Evolutionary conservation across 2,113 vertebrate species (phyloP).

Genomic region (Arizona elegans): DNA sequence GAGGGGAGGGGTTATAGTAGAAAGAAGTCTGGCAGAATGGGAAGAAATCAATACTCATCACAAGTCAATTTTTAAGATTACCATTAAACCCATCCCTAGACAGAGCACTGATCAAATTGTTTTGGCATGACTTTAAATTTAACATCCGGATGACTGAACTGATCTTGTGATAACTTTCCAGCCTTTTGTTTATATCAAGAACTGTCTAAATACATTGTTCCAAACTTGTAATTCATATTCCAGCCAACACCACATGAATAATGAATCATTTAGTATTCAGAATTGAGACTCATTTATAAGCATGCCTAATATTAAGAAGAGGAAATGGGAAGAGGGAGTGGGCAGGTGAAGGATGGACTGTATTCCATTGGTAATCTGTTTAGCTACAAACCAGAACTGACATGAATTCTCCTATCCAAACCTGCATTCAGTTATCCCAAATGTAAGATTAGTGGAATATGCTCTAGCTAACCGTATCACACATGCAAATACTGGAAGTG

Average conservation of each 20-base stretch:
- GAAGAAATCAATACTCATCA: neutral
- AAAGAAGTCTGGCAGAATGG: neutral
- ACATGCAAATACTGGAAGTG: neutral
- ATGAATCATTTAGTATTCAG: neutral
- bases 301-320: neutral
- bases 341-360: neutral
- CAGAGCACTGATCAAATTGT: neutral
- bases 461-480: neutral
- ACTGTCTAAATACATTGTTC: neutral
- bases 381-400: neutral
- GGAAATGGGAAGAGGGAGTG: neutral
- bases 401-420: neutral
- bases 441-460: neutral
- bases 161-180: neutral
- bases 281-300: neutral
- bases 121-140: neutral
- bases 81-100: neutral
- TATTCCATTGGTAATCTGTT: neutral
- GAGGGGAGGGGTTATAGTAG: neutral
- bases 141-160: neutral
- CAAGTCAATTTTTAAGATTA: neutral
- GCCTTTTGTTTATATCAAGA: neutral
- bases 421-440: neutral
- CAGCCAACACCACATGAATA: neutral
- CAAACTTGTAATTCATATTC: neutral